Evolutionary conservation across 2,888 invertebrate species (phyloP), one percentile per base, ranked within the genome.

Genomic region (Cacoxenus indagator): DNA sequence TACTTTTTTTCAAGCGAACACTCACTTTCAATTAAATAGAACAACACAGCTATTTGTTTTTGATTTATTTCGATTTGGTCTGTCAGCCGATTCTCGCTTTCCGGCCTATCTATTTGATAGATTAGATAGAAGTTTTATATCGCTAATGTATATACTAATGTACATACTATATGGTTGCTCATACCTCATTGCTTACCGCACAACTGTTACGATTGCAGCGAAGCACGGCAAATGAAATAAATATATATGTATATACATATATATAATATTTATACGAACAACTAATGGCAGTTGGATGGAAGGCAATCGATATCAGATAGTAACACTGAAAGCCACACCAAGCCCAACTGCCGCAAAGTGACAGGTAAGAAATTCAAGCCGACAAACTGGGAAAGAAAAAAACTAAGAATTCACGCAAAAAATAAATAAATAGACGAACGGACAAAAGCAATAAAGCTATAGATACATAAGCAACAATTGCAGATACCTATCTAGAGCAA

Each of bases 131-230:
- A n/a, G n/a, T n/a, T n/a, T n/a, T n/a, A n/a, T n/a, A n/a, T n/a
- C n/a, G n/a, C n/a, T n/a, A n/a, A n/a, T n/a, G n/a, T n/a, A n/a
- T n/a, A n/a, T n/a, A n/a, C n/a, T n/a, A n/a, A n/a, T n/a, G n/a
- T n/a, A n/a, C n/a, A n/a, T n/a, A n/a, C n/a, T n/a, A n/a, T n/a
- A 37, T 14, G 14, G 9, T 37, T 37, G 37, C 1, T 8, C 37
- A 11, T 8, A 37, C 37, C 37, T 37, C 37, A 14, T n/a, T 37
- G 14, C 2, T 37, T 37, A 11, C 9, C 37, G 37, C 54, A 26
- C 59, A 27, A 67, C 57, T 57, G 66, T 37, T 14, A 37, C 37
- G 14, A 37, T 14, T 37, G n/a, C n/a, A n/a, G n/a, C 14, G 37
- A 37, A 37, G 37, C 14, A 1, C 8, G 37, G 9, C 2, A 37